Conservation (phyloP, 1,140 invertebrate genomes). For the Cherax destructor region DNA sequence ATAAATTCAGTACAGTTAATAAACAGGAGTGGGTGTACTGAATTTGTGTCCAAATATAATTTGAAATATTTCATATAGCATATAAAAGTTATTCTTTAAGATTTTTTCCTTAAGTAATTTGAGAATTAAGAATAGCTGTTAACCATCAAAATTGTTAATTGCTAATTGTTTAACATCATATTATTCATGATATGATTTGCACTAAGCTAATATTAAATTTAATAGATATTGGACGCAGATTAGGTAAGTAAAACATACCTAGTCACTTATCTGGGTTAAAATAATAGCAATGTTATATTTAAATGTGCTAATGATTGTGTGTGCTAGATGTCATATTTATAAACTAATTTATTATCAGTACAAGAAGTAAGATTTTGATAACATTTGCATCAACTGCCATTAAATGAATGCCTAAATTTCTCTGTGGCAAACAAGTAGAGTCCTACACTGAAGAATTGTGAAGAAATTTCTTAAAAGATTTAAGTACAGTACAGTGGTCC, state of each 20-base stretch:
- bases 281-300: not conserved
- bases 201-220: not conserved
- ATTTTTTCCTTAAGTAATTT: too few relatives aligned
- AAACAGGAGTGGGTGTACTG: not conserved
- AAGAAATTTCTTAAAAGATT: too few relatives aligned
- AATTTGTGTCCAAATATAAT: not conserved
- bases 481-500: too few relatives aligned
- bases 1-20: too few relatives aligned
- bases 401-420: not conserved
- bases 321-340: not conserved
- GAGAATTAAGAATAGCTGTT: not conserved
- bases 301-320: not conserved
- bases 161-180: not conserved
- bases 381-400: not conserved
- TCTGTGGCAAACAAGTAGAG: too few relatives aligned
- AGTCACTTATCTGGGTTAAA: not conserved
- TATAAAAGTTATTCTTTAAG: too few relatives aligned
- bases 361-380: not conserved
- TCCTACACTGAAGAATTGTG: too few relatives aligned
- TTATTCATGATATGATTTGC: too few relatives aligned
- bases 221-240: not conserved
- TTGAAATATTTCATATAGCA: not conserved
- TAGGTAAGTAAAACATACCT: not conserved
- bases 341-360: not conserved
- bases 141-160: not conserved